Evolutionary conservation across 1,140 invertebrate species (phyloP).

Genomic region (Drosophila funebris): DNA sequence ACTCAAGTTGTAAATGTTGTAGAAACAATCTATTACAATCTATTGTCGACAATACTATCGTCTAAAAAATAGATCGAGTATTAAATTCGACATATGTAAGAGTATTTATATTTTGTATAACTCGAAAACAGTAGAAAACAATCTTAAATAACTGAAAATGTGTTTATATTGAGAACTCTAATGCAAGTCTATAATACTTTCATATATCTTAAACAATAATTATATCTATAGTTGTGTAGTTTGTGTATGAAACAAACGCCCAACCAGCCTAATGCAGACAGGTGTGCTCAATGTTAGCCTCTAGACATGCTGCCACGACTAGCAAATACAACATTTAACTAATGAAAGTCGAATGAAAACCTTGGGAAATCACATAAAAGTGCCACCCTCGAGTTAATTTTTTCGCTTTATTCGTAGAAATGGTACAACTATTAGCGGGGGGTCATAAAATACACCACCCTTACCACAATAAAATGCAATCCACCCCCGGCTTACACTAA

Average conservation of each 20-base stretch:
- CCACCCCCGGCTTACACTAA: constrained; percentile 4
- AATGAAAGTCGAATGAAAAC: constrained; percentile 19
- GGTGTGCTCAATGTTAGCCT: constrained; percentile 20
- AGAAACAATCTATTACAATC: no score
- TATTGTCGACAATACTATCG: no score
- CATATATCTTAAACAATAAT: no score
- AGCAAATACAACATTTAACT: background rate
- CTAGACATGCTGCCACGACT: background rate
- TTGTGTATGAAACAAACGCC: background rate
- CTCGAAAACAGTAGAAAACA: no score
- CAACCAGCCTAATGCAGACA: background rate
- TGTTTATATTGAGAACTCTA: no score
- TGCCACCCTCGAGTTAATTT: constrained; percentile 36
- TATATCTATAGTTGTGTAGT: no score
- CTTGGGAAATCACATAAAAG: constrained; percentile 34
- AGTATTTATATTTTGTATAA: no score
- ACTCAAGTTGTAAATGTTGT: no score
- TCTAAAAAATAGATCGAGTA: no score
- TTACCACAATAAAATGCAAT: background rate
- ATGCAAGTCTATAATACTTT: no score
- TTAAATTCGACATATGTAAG: no score
- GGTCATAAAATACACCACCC: constrained; percentile 26
- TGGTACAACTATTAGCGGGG: constrained; percentile 19
- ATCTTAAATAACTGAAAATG: no score
- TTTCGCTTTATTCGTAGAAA: constrained; percentile 20